Evolutionary conservation across 2,888 invertebrate genomes (phyloP).

Genomic region (Formica aserva): DNA sequence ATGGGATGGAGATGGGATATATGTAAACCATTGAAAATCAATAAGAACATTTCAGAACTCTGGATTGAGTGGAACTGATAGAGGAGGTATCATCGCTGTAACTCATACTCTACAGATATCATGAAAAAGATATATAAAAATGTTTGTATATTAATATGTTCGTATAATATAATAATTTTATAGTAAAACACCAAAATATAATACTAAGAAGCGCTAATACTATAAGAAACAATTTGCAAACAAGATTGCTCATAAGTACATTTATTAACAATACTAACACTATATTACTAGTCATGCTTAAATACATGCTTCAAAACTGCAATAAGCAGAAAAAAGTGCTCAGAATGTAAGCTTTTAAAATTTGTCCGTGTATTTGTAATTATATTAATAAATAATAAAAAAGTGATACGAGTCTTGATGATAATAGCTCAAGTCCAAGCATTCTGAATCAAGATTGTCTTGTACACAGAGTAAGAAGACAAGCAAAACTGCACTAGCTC

Average conservation of each 20-base stretch:
- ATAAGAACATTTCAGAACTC: conserved; percentile 59
- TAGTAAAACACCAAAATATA: conserved; percentile 9
- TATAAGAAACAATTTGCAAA: not conserved
- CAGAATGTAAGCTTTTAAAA: conserved; percentile 26
- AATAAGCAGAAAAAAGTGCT: conserved; percentile 14
- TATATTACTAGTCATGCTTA: conserved; percentile 24
- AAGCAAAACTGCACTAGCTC: conserved; percentile 85
- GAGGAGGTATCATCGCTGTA: conserved; percentile 71
- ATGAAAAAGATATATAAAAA: not conserved
- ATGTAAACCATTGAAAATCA: conserved; percentile 27
- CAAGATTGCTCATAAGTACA: conserved; percentile 18
- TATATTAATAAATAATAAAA: conserved; percentile 23
- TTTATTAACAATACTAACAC: conserved; percentile 24
- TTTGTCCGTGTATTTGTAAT: not conserved
- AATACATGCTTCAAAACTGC: conserved; percentile 44
- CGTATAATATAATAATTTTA: conserved; percentile 9
- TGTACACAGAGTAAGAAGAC: conserved; percentile 63
- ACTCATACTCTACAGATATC: conserved; percentile 66
- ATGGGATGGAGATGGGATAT: conserved; percentile 51
- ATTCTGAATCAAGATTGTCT: conserved; percentile 51
- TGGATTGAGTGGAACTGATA: conserved; percentile 51
- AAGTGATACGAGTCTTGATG: conserved; percentile 47
- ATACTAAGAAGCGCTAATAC: conserved; percentile 17
- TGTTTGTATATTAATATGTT: conserved; percentile 5
- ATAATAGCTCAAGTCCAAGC: conserved; percentile 45